Percentiles rank a stretch among this genome's conserved stretches.
These are phyloP conservation scores for Megastigmus dorsalis DNA, from an alignment of 2,888 invertebrate genomes.

Conservation along the genomic window DNA sequence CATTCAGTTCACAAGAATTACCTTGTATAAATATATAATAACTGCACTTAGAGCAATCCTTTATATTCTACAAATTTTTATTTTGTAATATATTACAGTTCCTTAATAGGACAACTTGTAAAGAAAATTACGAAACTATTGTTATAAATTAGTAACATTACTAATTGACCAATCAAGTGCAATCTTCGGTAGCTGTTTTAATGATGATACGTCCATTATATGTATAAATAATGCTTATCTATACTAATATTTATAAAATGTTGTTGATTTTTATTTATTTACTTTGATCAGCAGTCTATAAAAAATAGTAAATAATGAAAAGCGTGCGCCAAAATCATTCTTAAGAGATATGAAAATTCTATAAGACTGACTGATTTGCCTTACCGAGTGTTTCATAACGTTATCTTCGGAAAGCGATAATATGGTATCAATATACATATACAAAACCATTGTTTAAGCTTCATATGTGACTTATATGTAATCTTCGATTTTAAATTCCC, in stretches of 20 bases:
- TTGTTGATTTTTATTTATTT: conserved; percentile 37
- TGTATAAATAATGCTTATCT: conserved; percentile 20
- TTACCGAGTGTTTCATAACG: conserved; percentile 57
- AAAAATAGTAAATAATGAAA: not conserved
- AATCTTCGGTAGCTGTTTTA: conserved; percentile 36
- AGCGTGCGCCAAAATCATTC: conserved; percentile 28
- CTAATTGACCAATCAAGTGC: conserved; percentile 36
- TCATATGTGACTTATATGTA: not conserved
- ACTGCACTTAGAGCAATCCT: not conserved
- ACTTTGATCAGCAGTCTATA: conserved; percentile 30
- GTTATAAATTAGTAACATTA: conserved; percentile 29
- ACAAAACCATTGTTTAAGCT: conserved; percentile 3
- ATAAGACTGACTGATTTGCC: conserved; percentile 70
- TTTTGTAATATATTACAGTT: conserved; percentile 45
- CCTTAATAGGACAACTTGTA: conserved; percentile 27
- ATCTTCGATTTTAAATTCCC: not conserved
- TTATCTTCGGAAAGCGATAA: conserved; percentile 32
- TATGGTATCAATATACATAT: conserved; percentile 17
- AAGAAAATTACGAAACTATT: conserved; percentile 36
- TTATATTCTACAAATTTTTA: conserved; percentile 35
- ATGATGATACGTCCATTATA: conserved; percentile 34
- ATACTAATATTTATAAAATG: conserved; percentile 39
- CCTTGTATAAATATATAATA: conserved; percentile 25
- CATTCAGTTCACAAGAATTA: not conserved
- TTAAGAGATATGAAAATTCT: conserved; percentile 53